Percentiles rank a stretch among this genome's conserved stretches.
Conservation (phyloP, 1,140 invertebrate species). For the Tetragonula clypearis region DNA sequence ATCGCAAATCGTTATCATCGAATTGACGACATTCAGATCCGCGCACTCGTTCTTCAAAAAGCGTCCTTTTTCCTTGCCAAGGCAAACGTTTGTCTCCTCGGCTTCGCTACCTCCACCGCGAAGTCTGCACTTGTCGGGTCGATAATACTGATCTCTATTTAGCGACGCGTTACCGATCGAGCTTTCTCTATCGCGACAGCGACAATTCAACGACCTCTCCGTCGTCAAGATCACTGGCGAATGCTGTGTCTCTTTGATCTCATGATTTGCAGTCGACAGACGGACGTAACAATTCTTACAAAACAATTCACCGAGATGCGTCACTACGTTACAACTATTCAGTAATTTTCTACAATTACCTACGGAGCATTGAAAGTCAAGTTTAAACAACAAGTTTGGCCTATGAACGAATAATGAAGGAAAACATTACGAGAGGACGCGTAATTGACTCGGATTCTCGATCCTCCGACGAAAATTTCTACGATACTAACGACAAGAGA, state of each 20-base stretch:
- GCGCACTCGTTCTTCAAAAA: slow-evolving; percentile 30
- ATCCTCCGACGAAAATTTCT: not conserved
- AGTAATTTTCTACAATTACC: slow-evolving; percentile 75
- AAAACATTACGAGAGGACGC: not conserved
- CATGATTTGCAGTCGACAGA: slow-evolving; percentile 12
- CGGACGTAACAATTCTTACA: slow-evolving; percentile 72
- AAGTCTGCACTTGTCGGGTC: slow-evolving; percentile 50
- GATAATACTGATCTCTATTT: slow-evolving; percentile 41
- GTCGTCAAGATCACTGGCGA: slow-evolving; percentile 4
- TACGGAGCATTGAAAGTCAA: slow-evolving; percentile 34
- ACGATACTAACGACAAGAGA: slow-evolving; percentile 77
- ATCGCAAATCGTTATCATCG: slow-evolving; percentile 43
- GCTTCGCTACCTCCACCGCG: slow-evolving; percentile 56
- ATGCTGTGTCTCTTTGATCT: slow-evolving; percentile 14
- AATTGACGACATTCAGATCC: slow-evolving; percentile 36
- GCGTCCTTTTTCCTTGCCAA: slow-evolving; percentile 17
- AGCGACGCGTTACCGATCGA: slow-evolving; percentile 22
- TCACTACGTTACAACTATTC: slow-evolving; percentile 71
- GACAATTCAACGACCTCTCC: slow-evolving; percentile 30
- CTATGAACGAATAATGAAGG: not conserved
- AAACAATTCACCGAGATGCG: slow-evolving; percentile 74
- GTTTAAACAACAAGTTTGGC: not conserved
- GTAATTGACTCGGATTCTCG: not conserved
- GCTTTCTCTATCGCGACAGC: slow-evolving; percentile 1
- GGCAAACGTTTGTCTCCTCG: slow-evolving; percentile 33